Percentiles rank a stretch among this genome's conserved stretches.
These are phyloP conservation scores for Drosophila neocordata DNA, from an alignment of 1,140 invertebrate genomes.

Conservation along the genomic window DNA sequence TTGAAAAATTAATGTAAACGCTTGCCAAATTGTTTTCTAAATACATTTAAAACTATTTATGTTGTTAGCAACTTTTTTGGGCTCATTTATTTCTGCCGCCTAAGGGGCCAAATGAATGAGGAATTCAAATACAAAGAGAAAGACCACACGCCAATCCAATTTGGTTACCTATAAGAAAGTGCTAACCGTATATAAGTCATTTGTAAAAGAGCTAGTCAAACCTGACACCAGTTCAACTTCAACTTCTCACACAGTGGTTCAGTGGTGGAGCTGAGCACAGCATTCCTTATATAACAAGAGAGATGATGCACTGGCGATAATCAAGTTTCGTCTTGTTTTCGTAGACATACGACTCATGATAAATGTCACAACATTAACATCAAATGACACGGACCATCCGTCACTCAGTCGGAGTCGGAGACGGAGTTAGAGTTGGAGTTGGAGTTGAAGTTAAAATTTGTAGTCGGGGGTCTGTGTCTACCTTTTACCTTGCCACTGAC, in stretches of 20 bases:
- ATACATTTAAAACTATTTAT: conserved; percentile 18
- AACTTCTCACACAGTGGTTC: not conserved
- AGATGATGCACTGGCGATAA: conserved; percentile 80
- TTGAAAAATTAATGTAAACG: conserved; percentile 14
- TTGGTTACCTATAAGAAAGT: conserved; percentile 41
- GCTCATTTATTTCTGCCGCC: conserved; percentile 11
- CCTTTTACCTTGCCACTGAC: conserved; percentile 43
- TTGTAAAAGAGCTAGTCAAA: conserved; percentile 59
- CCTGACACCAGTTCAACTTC: conserved; percentile 41
- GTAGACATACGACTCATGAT: conserved; percentile 78
- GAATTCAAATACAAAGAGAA: conserved; percentile 8
- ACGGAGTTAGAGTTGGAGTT: conserved; percentile 12
- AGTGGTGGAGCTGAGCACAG: conserved; percentile 31
- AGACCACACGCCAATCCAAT: conserved; percentile 63
- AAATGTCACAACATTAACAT: conserved; percentile 83
- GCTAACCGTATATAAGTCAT: conserved; percentile 70
- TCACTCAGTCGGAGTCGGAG: conserved; percentile 78
- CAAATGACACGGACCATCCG: conserved; percentile 82
- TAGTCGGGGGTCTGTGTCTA: conserved; percentile 11
- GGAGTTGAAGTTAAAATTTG: not conserved
- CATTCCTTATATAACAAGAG: conserved; percentile 56
- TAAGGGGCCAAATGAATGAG: conserved; percentile 22
- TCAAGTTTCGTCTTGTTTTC: conserved; percentile 80
- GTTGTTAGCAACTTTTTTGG: conserved; percentile 46
- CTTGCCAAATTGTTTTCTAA: conserved; percentile 12